Conservation (phyloP, 2,888 invertebrate species). For the Thereva unica region DNA sequence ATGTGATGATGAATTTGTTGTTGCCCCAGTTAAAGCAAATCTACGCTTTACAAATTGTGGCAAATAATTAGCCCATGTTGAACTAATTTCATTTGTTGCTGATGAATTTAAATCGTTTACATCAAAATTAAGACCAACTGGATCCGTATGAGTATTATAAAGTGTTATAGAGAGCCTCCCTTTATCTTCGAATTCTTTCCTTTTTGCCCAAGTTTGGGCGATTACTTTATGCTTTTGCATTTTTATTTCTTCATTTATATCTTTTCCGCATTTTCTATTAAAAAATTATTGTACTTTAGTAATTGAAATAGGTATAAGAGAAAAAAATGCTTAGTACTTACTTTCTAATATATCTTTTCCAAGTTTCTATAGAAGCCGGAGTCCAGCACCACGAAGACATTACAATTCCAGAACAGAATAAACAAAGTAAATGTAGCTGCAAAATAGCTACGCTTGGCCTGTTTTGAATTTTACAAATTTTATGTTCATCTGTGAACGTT, state of each 20-base stretch:
- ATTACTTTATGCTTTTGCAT: constrained; percentile 87
- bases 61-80: constrained; percentile 89
- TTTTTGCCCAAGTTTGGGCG: constrained; percentile 85
- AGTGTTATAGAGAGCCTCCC: constrained; percentile 87
- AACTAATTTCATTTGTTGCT: constrained; percentile 82
- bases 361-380: constrained; percentile 78
- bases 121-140: constrained; percentile 78
- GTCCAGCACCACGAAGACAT: constrained; percentile 97
- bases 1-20: constrained; percentile 61
- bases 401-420: constrained; percentile 82
- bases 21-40: constrained; percentile 72
- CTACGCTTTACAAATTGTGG: constrained; percentile 84
- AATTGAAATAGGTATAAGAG: constrained; percentile 2
- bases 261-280: constrained; percentile 72
- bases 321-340: constrained; percentile 53
- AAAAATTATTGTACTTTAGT: no score
- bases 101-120: constrained; percentile 66
- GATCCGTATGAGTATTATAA: constrained; percentile 86
- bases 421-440: constrained; percentile 78
- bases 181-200: constrained; percentile 80
- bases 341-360: constrained; percentile 85
- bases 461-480: constrained; percentile 66
- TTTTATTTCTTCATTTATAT: constrained; percentile 71
- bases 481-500: constrained; percentile 51
- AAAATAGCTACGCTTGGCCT: constrained; percentile 82